phyloP scores from a whole-genome alignment of 2,113 vertebrate genomes.

The Parotia lawesii region DNA sequence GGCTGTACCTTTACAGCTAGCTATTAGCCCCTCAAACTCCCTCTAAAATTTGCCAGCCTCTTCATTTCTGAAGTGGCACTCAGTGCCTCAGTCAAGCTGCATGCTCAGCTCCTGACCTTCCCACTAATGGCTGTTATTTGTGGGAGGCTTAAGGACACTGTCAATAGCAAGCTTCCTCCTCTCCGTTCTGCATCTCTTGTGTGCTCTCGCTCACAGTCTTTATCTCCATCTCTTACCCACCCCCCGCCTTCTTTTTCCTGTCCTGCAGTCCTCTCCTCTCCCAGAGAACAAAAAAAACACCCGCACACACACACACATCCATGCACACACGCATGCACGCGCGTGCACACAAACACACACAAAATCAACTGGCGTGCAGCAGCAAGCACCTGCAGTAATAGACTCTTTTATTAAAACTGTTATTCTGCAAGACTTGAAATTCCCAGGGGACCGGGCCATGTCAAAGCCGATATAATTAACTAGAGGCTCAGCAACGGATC shows the following conservation, averaged over 20 bases:
- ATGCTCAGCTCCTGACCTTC: constrained; percentile 91
- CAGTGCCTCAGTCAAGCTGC: constrained; percentile 91
- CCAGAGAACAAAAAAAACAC: constrained; percentile 1
- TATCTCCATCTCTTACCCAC: constrained; percentile 60
- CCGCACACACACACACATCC: not conserved
- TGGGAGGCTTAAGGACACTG: constrained; percentile 91
- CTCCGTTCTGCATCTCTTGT: constrained; percentile 72
- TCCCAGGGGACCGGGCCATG: constrained; percentile 91
- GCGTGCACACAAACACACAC: constrained; percentile 27
- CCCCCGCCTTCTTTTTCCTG: constrained; percentile 24
- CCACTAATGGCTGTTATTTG: constrained; percentile 97
- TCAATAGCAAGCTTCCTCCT: constrained; percentile 85
- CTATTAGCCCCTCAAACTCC: constrained; percentile 81
- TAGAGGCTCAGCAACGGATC: constrained; percentile 99
- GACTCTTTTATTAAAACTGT: constrained; percentile 99
- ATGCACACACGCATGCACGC: not conserved
- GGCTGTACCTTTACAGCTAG: constrained; percentile 80
- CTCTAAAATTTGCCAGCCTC: constrained; percentile 91
- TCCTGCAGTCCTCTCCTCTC: constrained; percentile 65
- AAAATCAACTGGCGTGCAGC: constrained; percentile 74
- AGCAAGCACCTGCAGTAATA: constrained; percentile 88
- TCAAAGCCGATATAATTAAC: constrained; percentile 99
- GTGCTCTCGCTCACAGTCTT: constrained; percentile 60
- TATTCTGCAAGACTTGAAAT: constrained; percentile 98
- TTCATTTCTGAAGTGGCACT: constrained; percentile 95